Percentiles rank a stretch among this genome's conserved stretches.
phyloP scores from a whole-genome alignment of 2,888 invertebrate species.

The Atherix ibis region DNA sequence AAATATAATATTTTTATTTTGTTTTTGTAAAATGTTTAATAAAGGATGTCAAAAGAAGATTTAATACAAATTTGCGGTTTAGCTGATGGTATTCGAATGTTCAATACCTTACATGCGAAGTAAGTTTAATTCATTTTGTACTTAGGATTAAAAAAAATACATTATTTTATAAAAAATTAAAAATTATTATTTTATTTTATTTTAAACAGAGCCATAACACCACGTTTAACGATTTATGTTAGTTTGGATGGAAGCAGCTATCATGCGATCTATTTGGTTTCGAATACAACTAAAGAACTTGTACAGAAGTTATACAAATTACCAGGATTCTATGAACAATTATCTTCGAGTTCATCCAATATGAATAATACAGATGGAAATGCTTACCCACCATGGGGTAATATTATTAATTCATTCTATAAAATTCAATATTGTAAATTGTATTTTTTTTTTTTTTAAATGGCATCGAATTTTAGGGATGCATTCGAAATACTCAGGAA shows the following conservation, averaged over 20 bases:
- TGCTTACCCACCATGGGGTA: slow-evolving; percentile 15
- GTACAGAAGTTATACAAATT: slow-evolving; percentile 45
- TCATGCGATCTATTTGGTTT: slow-evolving; percentile 66
- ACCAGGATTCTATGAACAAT: slow-evolving; percentile 34
- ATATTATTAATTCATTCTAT: background rate
- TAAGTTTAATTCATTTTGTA: too few species aligned
- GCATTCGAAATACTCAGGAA: slow-evolving; percentile 32
- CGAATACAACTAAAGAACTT: slow-evolving; percentile 49
- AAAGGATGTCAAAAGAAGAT: slow-evolving; percentile 69
- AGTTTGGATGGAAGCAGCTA: slow-evolving; percentile 53
- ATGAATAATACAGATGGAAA: slow-evolving; percentile 17
- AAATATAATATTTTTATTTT: slow-evolving; percentile 4
- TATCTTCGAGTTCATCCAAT: slow-evolving; percentile 20
- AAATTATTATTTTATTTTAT: background rate
- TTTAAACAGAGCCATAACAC: slow-evolving; percentile 43
- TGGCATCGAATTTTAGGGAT: too few species aligned
- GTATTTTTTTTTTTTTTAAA: too few species aligned
- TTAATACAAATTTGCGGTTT: slow-evolving; percentile 87
- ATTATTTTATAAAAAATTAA: background rate
- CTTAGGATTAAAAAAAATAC: too few species aligned
- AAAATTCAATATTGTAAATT: too few species aligned
- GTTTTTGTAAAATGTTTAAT: slow-evolving; percentile 4
- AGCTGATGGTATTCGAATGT: slow-evolving; percentile 85
- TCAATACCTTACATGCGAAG: slow-evolving; percentile 77
- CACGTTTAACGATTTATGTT: slow-evolving; percentile 71